Conservation (phyloP, 2,797 vertebrate genomes). For the Gadopsis bispinosus region DNA sequence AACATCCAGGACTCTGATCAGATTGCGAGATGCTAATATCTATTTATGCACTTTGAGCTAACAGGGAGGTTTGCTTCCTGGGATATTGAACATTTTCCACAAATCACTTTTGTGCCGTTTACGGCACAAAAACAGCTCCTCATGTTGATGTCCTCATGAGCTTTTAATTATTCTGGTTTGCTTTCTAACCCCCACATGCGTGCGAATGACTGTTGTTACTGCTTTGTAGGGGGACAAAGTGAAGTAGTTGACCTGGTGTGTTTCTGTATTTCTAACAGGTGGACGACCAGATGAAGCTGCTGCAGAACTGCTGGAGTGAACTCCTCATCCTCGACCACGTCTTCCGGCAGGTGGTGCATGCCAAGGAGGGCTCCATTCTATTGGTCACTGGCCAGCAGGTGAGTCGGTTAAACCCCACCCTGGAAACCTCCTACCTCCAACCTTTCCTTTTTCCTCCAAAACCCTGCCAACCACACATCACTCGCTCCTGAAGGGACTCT, state of each 20-base stretch:
- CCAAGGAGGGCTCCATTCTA: conserved; percentile 96
- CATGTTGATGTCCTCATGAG: neutral
- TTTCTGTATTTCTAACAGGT: conserved; percentile 84
- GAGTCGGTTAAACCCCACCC: conserved; percentile 64
- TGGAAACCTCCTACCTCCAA: neutral
- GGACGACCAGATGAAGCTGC: conserved; percentile 99
- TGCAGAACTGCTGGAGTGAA: conserved; percentile 99
- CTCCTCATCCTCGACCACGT: conserved; percentile 98
- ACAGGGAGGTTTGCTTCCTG: too few species aligned
- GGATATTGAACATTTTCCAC: too few species aligned
- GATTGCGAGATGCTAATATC: too few species aligned
- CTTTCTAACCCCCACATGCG: neutral
- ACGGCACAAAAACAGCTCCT: too few species aligned
- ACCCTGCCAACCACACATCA: neutral
- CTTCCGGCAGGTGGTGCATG: conserved; percentile 96
- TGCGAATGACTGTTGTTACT: conserved; percentile 12
- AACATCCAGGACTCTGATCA: too few species aligned
- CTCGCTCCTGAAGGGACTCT: conserved; percentile 46
- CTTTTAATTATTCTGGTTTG: neutral
- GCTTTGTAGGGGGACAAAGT: conserved; percentile 22
- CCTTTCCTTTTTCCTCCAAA: neutral
- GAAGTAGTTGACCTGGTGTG: conserved; percentile 25
- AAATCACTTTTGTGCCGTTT: too few species aligned
- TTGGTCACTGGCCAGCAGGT: conserved; percentile 98
- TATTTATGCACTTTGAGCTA: too few species aligned